Base-by-base conservation (phyloP, 1,140 invertebrate genomes). In the Lepidurus couesii region DNA sequence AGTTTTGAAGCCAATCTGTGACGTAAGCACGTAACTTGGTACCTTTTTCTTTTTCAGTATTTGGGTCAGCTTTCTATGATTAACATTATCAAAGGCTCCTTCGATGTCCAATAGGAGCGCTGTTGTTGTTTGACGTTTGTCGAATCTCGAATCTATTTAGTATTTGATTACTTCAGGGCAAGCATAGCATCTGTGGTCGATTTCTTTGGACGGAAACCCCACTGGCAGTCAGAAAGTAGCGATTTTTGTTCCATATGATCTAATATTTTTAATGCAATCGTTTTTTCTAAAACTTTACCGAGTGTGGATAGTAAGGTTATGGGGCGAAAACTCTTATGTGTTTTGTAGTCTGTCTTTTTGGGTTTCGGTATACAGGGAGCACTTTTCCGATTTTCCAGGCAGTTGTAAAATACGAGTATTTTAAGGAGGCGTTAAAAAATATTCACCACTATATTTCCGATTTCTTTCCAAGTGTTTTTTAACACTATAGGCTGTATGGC, bases 151-250 rank as follows among this genome's bases (percentile, higher is more conserved):
- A 76, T 3, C 75, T 4, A 3, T 42, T 24, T 42, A 42, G n/a
- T 2, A 76, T 43, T 42, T 76, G 5, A 44, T 76, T 44, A 42
- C 42, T 42, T 42, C 42, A 76, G 42, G 24, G 42, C n/a, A 9
- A 44, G 44, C n/a, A 44, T 44, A 1, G 75, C 75, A 76, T 76
- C 75, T 44, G 42, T 21, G n/a, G 75, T 76, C 42, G 34, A 76
- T 76, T 42, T 76, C n/a, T 76, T 76, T 44, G n/a, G 75, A n/a
- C 75, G 75, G 1, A 76, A 76, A 42, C 75, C 75, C 42, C 42
- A 76, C 75, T 76, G 75, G 75, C 4, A 76, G 42, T n/a, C 42
- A 11, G 75, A 76, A 4, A 76, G 75, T 42, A 76, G 44, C 42
- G 42, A 44, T 42, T 76, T 24, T 42, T 7, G n/a, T 42, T 76